Base-by-base conservation (phyloP, 2,797 vertebrate genomes). In the Lacerta bilineata region DNA sequence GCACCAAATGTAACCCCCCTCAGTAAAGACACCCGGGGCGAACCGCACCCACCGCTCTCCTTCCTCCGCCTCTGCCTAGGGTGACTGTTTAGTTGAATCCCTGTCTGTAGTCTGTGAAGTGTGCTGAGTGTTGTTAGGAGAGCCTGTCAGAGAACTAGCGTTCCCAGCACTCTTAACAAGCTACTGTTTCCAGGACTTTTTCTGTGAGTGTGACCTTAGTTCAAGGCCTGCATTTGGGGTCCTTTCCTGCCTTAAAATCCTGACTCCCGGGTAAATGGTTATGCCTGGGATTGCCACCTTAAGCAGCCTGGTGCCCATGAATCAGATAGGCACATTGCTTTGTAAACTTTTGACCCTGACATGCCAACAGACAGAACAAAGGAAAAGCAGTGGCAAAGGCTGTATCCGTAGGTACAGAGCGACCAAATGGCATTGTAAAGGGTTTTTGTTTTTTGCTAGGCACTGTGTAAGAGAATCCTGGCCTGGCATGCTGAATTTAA, bases 401-500 rank as follows among this genome's bases (percentile, higher is more conserved):
- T 2, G 25, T 1, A 11, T 23, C 25, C 43, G 11, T 27, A 77
- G 75, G 9, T 77, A 3, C 41, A 29, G 41, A 46, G 39, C 13
- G 27, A 46, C 3, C 41, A 77, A 13, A 29, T 29, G 41, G 27
- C 41, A 46, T n/a, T 71, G 75, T 29, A 43, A 46, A 11, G 23
- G 50, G 50, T 55, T 55, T 55, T 55, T 55, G 50, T 55, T 43
- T 11, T 20, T 25, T 23, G 36, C 18, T 61, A 39, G 80, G 33
- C 36, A 11, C 25, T 66, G 25, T 41, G 23, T 23, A 66, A 36
- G 36, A 87, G 17, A 13, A 36, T 23, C 0, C 4, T 8, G 71
- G 59, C 0, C 13, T 23, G 72, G 41, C 55, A 88, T 20, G n/a
- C 1, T 0, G 1, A 10, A 13, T 59, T 8, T 2, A 0, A 4